These are phyloP conservation scores for Rhinatrema bivittatum DNA, from an alignment of 2,797 vertebrate genomes.

Conservation along the genomic window DNA sequence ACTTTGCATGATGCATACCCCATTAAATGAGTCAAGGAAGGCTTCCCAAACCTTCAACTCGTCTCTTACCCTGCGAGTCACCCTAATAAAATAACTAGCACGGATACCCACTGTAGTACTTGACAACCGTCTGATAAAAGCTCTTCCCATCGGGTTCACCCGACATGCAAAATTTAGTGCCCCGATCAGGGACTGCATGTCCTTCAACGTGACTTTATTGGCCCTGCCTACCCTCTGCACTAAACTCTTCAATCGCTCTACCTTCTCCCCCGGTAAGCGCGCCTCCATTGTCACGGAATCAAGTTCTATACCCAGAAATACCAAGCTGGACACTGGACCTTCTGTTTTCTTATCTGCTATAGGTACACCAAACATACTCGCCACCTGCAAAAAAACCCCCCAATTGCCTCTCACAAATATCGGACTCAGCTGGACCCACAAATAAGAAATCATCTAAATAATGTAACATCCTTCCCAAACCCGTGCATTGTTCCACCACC, in stretches of 20 bases:
- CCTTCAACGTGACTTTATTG: background rate
- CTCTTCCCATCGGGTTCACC: too few species aligned
- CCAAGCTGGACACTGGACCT: constrained; percentile 13
- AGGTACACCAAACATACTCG: constrained; percentile 8
- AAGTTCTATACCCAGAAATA: constrained; percentile 3
- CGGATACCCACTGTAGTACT: background rate
- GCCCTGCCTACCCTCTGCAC: too few species aligned
- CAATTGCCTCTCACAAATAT: constrained; percentile 18
- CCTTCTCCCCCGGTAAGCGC: background rate
- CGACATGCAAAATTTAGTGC: too few species aligned
- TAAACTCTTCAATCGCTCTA: constrained; percentile 1
- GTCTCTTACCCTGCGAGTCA: fast-evolving
- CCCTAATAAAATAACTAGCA: background rate
- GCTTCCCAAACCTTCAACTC: background rate
- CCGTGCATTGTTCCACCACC: constrained; percentile 15
- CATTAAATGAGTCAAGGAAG: background rate
- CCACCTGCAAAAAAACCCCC: constrained; percentile 14
- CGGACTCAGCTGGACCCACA: constrained; percentile 16
- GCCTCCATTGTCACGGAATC: too few species aligned
- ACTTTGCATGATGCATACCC: background rate
- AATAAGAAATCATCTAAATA: too few species aligned
- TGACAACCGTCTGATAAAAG: constrained; percentile 5
- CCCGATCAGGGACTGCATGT: too few species aligned
- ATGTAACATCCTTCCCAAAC: too few species aligned
- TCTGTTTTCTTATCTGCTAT: constrained; percentile 18